Evolutionary conservation across 2,888 invertebrate species (phyloP).

Genomic region (Ormyrus nitidulus): DNA sequence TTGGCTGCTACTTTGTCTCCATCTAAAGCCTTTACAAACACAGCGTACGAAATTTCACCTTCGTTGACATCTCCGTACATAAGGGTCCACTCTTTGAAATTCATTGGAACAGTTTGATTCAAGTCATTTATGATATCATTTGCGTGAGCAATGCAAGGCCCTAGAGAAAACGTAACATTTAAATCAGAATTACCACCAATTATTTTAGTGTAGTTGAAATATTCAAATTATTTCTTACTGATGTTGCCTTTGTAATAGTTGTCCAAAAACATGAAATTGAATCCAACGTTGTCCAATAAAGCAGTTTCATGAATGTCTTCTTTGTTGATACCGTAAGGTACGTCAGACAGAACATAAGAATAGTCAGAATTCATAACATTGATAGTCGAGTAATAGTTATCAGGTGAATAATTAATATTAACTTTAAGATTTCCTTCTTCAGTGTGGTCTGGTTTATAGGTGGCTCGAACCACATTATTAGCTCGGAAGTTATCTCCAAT

Average conservation of each 20-base stretch:
- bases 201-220: not conserved
- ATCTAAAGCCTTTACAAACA: conserved; percentile 68
- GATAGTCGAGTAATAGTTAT: conserved; percentile 62
- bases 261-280: conserved; percentile 58
- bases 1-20: conserved; percentile 61
- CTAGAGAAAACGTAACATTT: conserved; percentile 16
- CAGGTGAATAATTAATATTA: conserved; percentile 62
- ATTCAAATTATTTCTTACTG: conserved; percentile 48
- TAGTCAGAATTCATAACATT: conserved; percentile 65
- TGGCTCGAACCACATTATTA: conserved; percentile 53
- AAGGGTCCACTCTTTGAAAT: conserved; percentile 68
- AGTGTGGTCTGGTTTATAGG: conserved; percentile 59
- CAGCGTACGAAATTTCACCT: conserved; percentile 63
- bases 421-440: conserved; percentile 63
- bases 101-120: conserved; percentile 44
- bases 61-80: conserved; percentile 65
- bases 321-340: conserved; percentile 58
- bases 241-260: conserved; percentile 43
- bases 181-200: too few relatives aligned
- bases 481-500: conserved; percentile 59
- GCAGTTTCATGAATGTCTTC: conserved; percentile 51
- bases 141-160: conserved; percentile 46
- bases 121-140: conserved; percentile 43
- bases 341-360: conserved; percentile 62
- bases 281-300: conserved; percentile 64